Base-by-base conservation (phyloP, 2,888 invertebrate genomes). In the Timema podura region DNA sequence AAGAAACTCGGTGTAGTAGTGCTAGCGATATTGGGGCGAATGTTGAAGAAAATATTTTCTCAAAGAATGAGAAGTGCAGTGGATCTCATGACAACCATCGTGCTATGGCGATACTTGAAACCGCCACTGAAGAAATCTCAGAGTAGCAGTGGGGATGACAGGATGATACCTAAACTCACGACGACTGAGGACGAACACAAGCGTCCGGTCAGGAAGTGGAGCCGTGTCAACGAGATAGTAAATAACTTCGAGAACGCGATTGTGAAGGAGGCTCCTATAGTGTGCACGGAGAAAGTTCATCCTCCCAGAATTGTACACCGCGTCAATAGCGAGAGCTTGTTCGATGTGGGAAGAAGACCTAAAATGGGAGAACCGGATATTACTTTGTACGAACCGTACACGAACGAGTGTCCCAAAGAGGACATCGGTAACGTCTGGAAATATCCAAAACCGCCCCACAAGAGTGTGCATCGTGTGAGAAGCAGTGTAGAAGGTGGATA, bases 21-120 rank as follows among this genome's bases (percentile, higher is more conserved):
- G 30, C 30, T 30, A 30, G 30, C 30, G 30, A 30, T 30, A 30
- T 30, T 30, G 30, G 30, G 30, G 30, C 30, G 30, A 30, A 30
- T 30, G 30, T 30, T 30, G 30, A 30, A 30, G 30, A 30, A 30
- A 30, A 30, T 30, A 30, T 30, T 30, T 30, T 3, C 3, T 30
- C 30, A 3, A 30, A 30, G 30, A 30, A 30, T 2, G 30, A 30
- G 30, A 30, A 30, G 30, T 30, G 30, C 30, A 30, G 30, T 30
- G 30, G 3, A 30, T 30, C 30, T 30, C 30, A 30, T 54, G 54
- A 30, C 16, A 61, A 61, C 61, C 30, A 30, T n/a, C 44, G 61
- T 10, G 16, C 16, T 61, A 9, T 61, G 61, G 61, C 61, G 61
- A 30, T 9, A 30, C 16, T 13, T 61, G 61, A 61, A 61, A 45